A percentile compares a stretch with the other conserved stretches of the same genome.
These are phyloP conservation scores for Drepana arcuata DNA, from an alignment of 1,140 invertebrate genomes.

Conservation along the genomic window DNA sequence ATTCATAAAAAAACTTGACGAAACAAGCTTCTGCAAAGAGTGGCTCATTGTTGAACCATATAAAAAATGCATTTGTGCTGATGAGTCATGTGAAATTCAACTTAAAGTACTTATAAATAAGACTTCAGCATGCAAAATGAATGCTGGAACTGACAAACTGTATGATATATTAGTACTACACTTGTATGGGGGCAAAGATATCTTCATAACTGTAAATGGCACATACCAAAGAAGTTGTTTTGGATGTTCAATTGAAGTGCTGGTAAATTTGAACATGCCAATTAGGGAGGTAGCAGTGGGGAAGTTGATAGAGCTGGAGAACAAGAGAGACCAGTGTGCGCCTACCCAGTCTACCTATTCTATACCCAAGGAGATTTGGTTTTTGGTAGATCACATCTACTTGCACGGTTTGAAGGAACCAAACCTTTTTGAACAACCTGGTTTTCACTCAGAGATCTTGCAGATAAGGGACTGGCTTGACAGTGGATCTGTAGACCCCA, in stretches of 20 bases:
- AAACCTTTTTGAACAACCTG: conserved; percentile 88
- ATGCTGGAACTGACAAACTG: conserved; percentile 86
- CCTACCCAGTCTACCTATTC: conserved; percentile 61
- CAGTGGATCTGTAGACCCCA: conserved; percentile 72
- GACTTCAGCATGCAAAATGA: conserved; percentile 82
- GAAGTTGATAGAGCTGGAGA: conserved; percentile 85
- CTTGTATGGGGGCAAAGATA: conserved; percentile 95
- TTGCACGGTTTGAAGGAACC: conserved; percentile 86
- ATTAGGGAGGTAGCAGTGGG: conserved; percentile 84
- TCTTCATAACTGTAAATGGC: conserved; percentile 93
- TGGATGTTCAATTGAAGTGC: conserved; percentile 91
- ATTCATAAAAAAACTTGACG: conserved; percentile 95
- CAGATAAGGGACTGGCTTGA: conserved; percentile 93
- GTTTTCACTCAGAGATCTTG: conserved; percentile 83
- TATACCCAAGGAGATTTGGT: conserved; percentile 85
- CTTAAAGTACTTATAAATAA: conserved; percentile 88
- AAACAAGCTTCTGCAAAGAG: conserved; percentile 90
- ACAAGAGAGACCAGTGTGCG: conserved; percentile 45
- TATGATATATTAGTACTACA: conserved; percentile 97
- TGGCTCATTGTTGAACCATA: conserved; percentile 93
- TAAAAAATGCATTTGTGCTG: conserved; percentile 73
- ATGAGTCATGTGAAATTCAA: conserved; percentile 87
- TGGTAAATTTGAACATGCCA: conserved; percentile 88
- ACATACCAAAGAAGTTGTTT: conserved; percentile 93
- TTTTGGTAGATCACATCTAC: conserved; percentile 93